Conservation (phyloP, 2,113 vertebrate genomes). For the Puntigrus tetrazona region DNA sequence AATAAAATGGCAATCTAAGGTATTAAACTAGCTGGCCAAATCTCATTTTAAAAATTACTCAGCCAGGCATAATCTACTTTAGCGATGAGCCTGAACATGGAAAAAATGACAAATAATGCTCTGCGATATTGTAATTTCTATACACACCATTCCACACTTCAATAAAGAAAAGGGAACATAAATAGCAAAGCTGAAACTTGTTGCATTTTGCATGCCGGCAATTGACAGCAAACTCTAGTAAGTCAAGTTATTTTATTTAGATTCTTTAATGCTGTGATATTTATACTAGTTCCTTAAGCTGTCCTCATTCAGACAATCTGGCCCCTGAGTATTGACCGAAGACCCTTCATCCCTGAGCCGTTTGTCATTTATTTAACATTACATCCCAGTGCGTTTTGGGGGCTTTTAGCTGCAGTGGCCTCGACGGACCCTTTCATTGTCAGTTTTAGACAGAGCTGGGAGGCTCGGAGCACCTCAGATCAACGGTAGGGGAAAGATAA, state of each 20-base stretch:
- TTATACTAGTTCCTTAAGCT: not conserved
- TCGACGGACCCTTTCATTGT: slow-evolving; percentile 28
- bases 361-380: slow-evolving; percentile 50
- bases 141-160: slow-evolving; percentile 1
- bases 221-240: not conserved
- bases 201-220: not conserved
- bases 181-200: not conserved
- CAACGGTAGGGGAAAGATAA: slow-evolving; percentile 25
- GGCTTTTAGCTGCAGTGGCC: slow-evolving; percentile 36
- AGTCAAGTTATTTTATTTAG: not conserved
- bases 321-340: not conserved
- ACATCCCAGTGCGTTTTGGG: slow-evolving; percentile 19
- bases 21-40: slow-evolving; percentile 48
- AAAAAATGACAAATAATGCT: slow-evolving; percentile 26
- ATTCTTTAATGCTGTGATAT: not conserved
- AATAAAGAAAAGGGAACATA: slow-evolving; percentile 21
- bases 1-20: slow-evolving; percentile 54
- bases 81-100: slow-evolving; percentile 9
- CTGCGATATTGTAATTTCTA: not conserved
- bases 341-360: slow-evolving; percentile 19
- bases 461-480: slow-evolving; percentile 46
- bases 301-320: slow-evolving; percentile 1
- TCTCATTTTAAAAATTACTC: slow-evolving; percentile 46
- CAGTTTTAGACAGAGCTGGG: slow-evolving; percentile 48
- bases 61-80: slow-evolving; percentile 7